These are phyloP conservation scores for Plagiodera versicolora DNA, from an alignment of 2,888 invertebrate genomes.

Conservation along the genomic window DNA sequence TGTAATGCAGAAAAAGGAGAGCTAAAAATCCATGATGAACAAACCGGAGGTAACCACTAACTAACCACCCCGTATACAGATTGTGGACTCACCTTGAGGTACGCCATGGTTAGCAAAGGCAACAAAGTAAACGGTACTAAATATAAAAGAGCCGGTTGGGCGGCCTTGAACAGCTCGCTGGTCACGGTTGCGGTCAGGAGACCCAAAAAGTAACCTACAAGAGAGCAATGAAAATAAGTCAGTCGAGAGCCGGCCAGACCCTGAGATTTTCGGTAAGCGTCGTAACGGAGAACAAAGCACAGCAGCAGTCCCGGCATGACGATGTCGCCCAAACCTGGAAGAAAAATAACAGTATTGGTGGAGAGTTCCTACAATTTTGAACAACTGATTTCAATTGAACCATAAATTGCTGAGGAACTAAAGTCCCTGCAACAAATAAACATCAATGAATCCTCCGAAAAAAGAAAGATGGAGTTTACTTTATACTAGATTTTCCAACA, in stretches of 20 bases:
- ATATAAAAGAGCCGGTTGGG: conserved; percentile 95
- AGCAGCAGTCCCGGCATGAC: conserved; percentile 95
- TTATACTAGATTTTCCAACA: too few relatives aligned
- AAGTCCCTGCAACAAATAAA: too few relatives aligned
- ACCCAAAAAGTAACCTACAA: conserved; percentile 94
- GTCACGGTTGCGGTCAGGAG: conserved; percentile 96
- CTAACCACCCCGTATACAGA: not conserved
- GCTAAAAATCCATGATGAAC: not conserved
- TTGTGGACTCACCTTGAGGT: conserved; percentile 77
- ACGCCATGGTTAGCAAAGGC: conserved; percentile 96
- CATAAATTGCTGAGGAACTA: too few relatives aligned
- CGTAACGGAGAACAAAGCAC: conserved; percentile 95
- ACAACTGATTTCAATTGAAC: too few relatives aligned
- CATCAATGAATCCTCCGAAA: too few relatives aligned
- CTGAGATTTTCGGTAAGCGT: conserved; percentile 94
- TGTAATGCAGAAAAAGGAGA: too few relatives aligned
- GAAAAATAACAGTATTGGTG: too few relatives aligned
- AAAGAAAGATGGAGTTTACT: too few relatives aligned
- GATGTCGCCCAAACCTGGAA: conserved; percentile 71
- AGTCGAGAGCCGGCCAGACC: conserved; percentile 64
- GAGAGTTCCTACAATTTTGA: too few relatives aligned
- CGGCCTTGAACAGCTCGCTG: conserved; percentile 97
- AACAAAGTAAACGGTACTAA: conserved; percentile 96
- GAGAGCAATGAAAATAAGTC: conserved; percentile 97
- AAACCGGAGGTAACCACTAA: not conserved